Base-by-base conservation (phyloP, 2,113 vertebrate genomes). In the Eudyptes chrysolophus region DNA sequence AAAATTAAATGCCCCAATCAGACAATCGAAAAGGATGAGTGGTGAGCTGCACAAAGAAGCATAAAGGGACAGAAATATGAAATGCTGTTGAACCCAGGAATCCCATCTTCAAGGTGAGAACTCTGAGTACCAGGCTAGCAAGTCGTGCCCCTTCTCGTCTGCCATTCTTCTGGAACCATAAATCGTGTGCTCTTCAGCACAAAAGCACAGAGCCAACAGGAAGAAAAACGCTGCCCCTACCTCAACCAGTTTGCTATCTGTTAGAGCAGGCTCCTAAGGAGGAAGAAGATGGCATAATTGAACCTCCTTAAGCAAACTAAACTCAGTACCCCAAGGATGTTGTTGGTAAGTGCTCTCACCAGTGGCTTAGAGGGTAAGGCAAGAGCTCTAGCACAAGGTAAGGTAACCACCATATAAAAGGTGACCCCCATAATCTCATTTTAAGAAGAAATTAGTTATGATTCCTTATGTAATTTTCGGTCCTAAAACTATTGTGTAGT, bases 61-160 rank as follows among this genome's bases (percentile, higher is more conserved):
- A 40, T 55, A 81, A 87, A 44, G 34, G 49, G 38, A 84, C 48
- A 91, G 61, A 81, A 93, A 54, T 55, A 20, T 55, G 46, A 94
- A 91, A 87, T 57, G 77, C 61, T 91, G 17, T 54, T 86, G 86
- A 94, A 92, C 19, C 12, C 60, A 70, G 26, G 42, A 74, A 48
- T 90, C 12, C 29, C 48, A 76, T 52, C 57, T 88, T 94, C 57
- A 66, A 58, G 70, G 70, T 85, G 65, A 91, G 61, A 94, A 94
- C 72, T 75, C 32, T 4, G 48, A 89, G 69, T 54, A 77, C 24
- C 58, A 89, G 46, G 27, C 57, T 82, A 75, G 48, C 2, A 0
- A 91, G 40, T 93, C 69, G 3, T 89, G 89, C 44, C 52, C 65
- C n/a, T 89, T 93, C 93, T 78, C 89, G 81, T 84, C 84, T 93